Conservation (phyloP, 2,888 invertebrate species). For the Antheraea yamamai region DNA sequence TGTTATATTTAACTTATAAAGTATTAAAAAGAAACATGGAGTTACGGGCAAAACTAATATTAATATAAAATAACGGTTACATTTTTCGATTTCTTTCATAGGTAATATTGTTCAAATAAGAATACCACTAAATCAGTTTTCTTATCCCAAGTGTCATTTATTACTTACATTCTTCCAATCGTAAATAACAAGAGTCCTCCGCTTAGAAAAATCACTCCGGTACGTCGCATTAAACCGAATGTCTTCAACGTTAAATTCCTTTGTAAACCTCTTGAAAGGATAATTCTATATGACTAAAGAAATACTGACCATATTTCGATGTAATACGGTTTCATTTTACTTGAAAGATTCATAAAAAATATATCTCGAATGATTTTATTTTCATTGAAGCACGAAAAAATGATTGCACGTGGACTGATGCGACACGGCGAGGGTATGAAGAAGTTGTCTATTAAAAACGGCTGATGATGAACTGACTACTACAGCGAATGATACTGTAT, state of each 20-base stretch:
- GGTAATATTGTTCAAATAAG: neutral
- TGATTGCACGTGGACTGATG: neutral
- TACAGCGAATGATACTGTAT: too few species aligned
- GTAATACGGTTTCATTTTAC: slow-evolving; percentile 1
- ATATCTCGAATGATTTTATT: neutral
- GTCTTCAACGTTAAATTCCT: slow-evolving; percentile 44
- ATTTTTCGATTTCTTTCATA: neutral
- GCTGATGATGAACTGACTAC: neutral
- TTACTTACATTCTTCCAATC: slow-evolving; percentile 2
- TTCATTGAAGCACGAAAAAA: neutral
- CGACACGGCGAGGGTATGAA: neutral
- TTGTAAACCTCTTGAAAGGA: slow-evolving; percentile 47
- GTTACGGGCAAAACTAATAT: too few species aligned
- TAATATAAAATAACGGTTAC: too few species aligned
- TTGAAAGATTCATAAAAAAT: neutral
- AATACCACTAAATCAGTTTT: neutral
- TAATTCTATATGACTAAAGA: slow-evolving; percentile 13
- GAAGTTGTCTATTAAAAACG: neutral
- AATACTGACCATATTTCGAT: neutral
- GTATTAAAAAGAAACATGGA: too few species aligned
- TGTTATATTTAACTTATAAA: too few species aligned
- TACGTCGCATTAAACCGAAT: slow-evolving; percentile 44
- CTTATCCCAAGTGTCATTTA: slow-evolving; percentile 2
- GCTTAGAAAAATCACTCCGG: slow-evolving; percentile 44
- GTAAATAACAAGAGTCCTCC: slow-evolving; percentile 31